These are phyloP conservation scores for Phenganax subtilis DNA, from an alignment of 92 coral and sea anemone species.

Conservation along the genomic window DNA sequence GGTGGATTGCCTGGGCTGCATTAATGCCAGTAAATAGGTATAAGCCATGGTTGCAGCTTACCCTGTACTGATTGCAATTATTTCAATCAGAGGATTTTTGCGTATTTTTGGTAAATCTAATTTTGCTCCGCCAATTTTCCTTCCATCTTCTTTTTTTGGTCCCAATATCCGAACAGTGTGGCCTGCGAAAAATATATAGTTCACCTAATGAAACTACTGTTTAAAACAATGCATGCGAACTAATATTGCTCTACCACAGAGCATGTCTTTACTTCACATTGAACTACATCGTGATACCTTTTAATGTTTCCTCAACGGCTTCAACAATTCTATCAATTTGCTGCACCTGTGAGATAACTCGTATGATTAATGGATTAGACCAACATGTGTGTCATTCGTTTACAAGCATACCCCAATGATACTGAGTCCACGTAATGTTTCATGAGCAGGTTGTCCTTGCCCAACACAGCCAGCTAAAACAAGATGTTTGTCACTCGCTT, in stretches of 20 bases:
- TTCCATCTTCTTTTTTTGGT: conserved; percentile 78
- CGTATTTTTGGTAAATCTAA: conserved; percentile 89
- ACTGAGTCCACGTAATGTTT: conserved; percentile 79
- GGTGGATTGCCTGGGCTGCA: no score
- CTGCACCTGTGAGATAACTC: conserved; percentile 63
- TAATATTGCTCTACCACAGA: no score
- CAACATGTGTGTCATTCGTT: background rate
- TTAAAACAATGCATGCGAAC: no score
- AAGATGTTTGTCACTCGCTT: conserved; percentile 65
- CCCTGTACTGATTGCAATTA: conserved; percentile 92
- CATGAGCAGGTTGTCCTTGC: conserved; percentile 95
- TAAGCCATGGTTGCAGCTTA: conserved; percentile 14
- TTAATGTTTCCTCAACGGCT: conserved; percentile 88
- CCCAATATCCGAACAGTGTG: conserved; percentile 90
- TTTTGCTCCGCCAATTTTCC: conserved; percentile 82
- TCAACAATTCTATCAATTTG: conserved; percentile 98
- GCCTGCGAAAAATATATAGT: conserved; percentile 43
- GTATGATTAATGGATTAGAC: background rate
- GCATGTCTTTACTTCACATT: background rate
- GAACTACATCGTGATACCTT: conserved; percentile 50
- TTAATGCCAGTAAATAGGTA: background rate
- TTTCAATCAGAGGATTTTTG: conserved; percentile 89
- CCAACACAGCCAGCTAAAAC: conserved; percentile 97
- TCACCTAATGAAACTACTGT: no score
- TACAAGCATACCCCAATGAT: conserved; percentile 75